phyloP scores from a whole-genome alignment of 1,140 invertebrate genomes.

The Hycleus cichorii region DNA sequence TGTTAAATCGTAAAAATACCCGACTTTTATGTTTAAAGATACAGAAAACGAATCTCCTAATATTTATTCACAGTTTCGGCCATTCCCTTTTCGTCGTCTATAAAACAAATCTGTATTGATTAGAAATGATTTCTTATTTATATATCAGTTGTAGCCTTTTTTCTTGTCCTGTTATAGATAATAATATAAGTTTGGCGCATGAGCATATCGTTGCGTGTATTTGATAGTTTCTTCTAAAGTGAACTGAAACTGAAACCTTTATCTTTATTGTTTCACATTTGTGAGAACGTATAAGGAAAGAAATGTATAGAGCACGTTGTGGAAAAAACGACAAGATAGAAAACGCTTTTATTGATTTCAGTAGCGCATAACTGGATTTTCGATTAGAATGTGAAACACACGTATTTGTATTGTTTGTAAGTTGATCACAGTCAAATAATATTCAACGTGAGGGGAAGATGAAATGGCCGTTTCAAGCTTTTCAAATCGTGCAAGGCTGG shows the following conservation, averaged over 20 bases:
- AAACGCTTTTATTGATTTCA: constrained; percentile 59
- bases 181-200: constrained; percentile 33
- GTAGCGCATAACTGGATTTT: constrained; percentile 50
- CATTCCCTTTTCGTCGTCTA: too few species aligned
- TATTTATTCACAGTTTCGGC: too few species aligned
- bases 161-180: constrained; percentile 19
- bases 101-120: too few species aligned
- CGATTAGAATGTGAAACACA: constrained; percentile 30
- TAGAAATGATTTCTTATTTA: too few species aligned
- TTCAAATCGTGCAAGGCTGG: constrained; percentile 13
- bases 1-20: too few species aligned
- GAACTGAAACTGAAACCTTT: constrained; percentile 19
- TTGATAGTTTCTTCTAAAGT: constrained; percentile 24
- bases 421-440: constrained; percentile 20
- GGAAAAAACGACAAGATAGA: constrained; percentile 30
- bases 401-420: not conserved
- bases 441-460: constrained; percentile 15
- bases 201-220: constrained; percentile 31
- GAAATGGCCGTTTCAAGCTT: constrained; percentile 23
- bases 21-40: too few species aligned
- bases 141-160: not conserved
- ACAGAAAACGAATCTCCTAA: too few species aligned
- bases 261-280: constrained; percentile 27
- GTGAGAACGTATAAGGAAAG: constrained; percentile 20
- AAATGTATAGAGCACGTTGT: constrained; percentile 23